Percentiles rank a stretch among this genome's conserved stretches.
These are phyloP conservation scores for Orthonychiurus folsomi DNA, from an alignment of 2,888 invertebrate genomes.

Conservation along the genomic window DNA sequence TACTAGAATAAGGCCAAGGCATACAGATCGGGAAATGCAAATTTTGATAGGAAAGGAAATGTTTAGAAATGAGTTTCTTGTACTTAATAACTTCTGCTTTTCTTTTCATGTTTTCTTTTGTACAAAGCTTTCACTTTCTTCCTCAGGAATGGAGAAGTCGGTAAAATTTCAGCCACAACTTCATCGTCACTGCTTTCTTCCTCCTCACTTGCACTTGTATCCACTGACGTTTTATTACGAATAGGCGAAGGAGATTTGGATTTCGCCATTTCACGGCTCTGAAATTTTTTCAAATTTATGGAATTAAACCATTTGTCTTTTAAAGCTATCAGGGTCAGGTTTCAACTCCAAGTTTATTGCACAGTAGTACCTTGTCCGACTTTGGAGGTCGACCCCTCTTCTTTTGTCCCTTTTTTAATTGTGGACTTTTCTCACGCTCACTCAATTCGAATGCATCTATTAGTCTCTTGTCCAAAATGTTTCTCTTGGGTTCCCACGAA, in stretches of 20 bases:
- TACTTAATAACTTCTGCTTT: conserved; percentile 64
- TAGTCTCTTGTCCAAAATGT: conserved; percentile 82
- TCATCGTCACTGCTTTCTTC: neutral
- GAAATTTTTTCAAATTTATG: neutral
- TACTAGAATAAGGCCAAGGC: no score
- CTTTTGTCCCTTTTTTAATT: neutral
- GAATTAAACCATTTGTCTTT: no score
- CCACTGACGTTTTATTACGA: no score
- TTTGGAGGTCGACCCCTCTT: neutral
- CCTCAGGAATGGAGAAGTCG: neutral
- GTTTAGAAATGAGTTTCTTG: neutral
- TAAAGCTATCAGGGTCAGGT: no score
- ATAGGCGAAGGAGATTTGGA: neutral
- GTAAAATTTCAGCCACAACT: neutral
- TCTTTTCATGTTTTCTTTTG: conserved; percentile 53
- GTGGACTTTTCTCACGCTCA: neutral
- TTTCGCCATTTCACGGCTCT: neutral
- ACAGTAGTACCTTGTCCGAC: neutral
- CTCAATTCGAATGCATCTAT: conserved; percentile 72
- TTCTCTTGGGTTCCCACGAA: conserved; percentile 97
- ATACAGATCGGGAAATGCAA: no score
- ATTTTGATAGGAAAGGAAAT: no score
- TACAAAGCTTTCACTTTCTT: conserved; percentile 20
- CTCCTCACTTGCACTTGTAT: neutral
- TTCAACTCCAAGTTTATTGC: no score